A percentile compares a stretch with the other conserved stretches of the same genome.
Evolutionary conservation across 1,140 invertebrate species (phyloP).

Genomic region (Meloidogyne floridensis): DNA sequence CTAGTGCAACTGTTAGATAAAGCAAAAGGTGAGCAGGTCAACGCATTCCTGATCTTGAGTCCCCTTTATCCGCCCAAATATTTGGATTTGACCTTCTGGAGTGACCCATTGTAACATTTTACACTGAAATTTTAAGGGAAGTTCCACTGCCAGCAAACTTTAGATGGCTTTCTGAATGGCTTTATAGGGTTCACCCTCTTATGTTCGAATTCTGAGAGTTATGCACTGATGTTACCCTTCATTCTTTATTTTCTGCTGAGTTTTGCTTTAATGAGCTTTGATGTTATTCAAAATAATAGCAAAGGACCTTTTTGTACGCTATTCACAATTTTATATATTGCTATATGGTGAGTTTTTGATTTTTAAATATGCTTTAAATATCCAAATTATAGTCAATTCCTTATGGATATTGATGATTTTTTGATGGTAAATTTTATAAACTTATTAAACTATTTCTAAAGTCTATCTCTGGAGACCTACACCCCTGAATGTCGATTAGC

Average conservation of each 20-base stretch:
- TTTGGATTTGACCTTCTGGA: no score
- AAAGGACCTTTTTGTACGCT: conserved; percentile 12
- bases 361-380: no score
- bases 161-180: conserved; percentile 4
- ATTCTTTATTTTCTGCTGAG: conserved; percentile 7
- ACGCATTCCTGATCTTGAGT: no score
- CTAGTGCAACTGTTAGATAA: no score
- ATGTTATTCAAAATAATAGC: not conserved
- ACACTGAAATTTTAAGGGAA: not conserved
- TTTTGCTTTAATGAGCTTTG: conserved; percentile 1
- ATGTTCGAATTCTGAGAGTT: conserved; percentile 10
- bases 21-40: no score
- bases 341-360: conserved; percentile 8
- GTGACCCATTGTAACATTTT: not conserved
- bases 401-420: not conserved
- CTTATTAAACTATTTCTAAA: no score
- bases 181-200: conserved; percentile 5
- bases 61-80: no score
- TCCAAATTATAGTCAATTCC: not conserved
- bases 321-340: conserved; percentile 22
- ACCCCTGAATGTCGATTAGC: no score
- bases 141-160: not conserved
- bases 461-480: no score
- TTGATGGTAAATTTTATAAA: not conserved
- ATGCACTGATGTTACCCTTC: conserved; percentile 9